Conservation (phyloP, 2,888 invertebrate genomes). For the Aproaerema taeniolella region DNA sequence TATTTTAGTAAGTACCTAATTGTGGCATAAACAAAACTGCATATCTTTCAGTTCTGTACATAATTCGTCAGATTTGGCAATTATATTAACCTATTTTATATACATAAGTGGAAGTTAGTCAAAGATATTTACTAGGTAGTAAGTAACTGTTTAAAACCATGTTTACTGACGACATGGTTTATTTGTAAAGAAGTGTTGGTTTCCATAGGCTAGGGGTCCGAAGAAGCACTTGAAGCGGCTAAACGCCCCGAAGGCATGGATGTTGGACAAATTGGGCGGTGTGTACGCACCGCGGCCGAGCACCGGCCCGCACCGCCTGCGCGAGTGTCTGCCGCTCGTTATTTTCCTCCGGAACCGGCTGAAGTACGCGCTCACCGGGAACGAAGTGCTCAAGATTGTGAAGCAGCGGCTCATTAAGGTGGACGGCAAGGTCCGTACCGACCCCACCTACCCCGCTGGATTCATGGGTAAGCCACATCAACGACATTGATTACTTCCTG, state of each 20-base stretch:
- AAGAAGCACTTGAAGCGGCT: constrained; percentile 99
- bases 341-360: constrained; percentile 98
- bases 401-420: constrained; percentile 99
- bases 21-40: neutral
- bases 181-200: constrained; percentile 8
- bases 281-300: constrained; percentile 98
- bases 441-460: constrained; percentile 97
- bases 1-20: neutral
- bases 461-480: constrained; percentile 94
- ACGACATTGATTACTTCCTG: neutral
- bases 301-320: constrained; percentile 95
- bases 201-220: constrained; percentile 94
- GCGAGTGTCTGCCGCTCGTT: constrained; percentile 97
- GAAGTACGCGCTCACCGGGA: constrained; percentile 97
- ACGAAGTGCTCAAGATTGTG: constrained; percentile 98
- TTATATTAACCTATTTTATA: neutral
- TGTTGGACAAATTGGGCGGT: constrained; percentile 99
- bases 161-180: neutral
- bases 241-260: constrained; percentile 99
- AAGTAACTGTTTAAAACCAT: neutral
- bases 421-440: constrained; percentile 79
- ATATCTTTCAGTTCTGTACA: neutral
- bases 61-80: neutral
- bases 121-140: neutral
- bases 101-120: neutral